Evolutionary conservation across 2,113 vertebrate species (phyloP), one percentile per base, ranked within the genome.

Genomic region (Hippotragus niger): DNA sequence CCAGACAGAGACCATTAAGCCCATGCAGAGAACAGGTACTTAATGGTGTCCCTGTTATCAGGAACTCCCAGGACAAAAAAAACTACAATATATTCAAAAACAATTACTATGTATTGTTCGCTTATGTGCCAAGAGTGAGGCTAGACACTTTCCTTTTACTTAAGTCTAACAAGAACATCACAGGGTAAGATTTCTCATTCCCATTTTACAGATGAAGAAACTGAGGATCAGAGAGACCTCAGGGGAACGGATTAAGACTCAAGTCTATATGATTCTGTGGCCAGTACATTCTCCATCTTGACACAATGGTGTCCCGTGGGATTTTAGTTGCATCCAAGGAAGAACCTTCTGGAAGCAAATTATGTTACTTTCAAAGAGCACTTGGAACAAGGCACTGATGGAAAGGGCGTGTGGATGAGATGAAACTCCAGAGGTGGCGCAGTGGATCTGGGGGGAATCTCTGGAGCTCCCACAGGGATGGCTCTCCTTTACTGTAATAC

Each of bases 91-190:
- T 29, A 11, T 80, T 74, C 15, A 74, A 86, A 50, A 62, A 33
- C 21, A 36, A 21, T 17, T 31, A 23, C 45, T 6, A 10, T 6
- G 10, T 1, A 6, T 43, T 10, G 33, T n/a, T 11, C 5, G 2
- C 33, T 78, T 23, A 7, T 0, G 53, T 9, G 43, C 33, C 12
- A 36, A 62, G 6, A 4, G 9, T 1, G 5, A 76, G 13, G 17
- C 25, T 14, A 19, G 23, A 40, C 25, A 52, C 76, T 71, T 87
- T 25, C 45, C 27, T 81, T 71, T 83, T 57, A 43, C 81, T 82
- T 45, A 31, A 71, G 99, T 99, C 0, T 99, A 36, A 82, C 9
- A 29, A 47, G 67, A 81, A 21, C 10, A 36, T 62, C 1, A 0
- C 0, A 1, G 33, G 7, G 2, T 53, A 15, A 17, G 21, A 23